A percentile compares a stretch with the other conserved stretches of the same genome.
These are phyloP conservation scores for Orius laevigatus DNA, from an alignment of 1,140 invertebrate species.

Conservation along the genomic window DNA sequence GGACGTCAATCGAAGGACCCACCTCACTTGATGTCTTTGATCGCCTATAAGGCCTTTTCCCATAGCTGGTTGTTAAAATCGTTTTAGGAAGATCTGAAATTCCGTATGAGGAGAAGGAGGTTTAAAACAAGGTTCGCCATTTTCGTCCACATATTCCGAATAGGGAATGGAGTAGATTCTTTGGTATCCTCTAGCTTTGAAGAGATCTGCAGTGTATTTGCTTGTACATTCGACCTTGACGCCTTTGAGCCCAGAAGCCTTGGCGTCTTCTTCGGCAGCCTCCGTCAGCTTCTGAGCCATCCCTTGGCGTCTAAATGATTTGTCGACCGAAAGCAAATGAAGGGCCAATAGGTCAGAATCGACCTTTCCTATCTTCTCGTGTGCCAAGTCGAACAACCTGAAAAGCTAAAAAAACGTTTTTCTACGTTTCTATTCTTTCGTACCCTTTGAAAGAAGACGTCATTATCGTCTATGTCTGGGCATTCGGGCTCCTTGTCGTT, in stretches of 20 bases:
- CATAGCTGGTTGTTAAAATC: too few species aligned
- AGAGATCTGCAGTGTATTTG: constrained; percentile 2
- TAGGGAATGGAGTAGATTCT: not conserved
- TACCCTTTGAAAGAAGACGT: too few species aligned
- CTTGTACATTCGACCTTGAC: constrained; percentile 6
- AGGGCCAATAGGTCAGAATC: not conserved
- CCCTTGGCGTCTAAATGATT: not conserved
- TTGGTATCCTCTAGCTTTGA: not conserved
- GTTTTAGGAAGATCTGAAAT: too few species aligned
- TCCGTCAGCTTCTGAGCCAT: not conserved
- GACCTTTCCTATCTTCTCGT: too few species aligned
- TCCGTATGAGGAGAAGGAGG: constrained; percentile 5
- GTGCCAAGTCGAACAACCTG: too few species aligned
- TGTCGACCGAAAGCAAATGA: not conserved
- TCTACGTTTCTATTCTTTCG: too few species aligned
- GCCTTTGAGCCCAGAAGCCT: not conserved
- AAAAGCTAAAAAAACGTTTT: too few species aligned
- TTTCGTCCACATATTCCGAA: constrained; percentile 1
- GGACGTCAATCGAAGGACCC: too few species aligned
- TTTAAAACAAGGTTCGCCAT: not conserved
- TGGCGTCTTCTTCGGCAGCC: not conserved
- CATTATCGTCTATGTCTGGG: too few species aligned
- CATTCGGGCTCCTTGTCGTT: too few species aligned
- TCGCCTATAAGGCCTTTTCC: too few species aligned
- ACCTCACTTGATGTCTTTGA: too few species aligned